Evolutionary conservation across 2,113 vertebrate genomes (phyloP).

Genomic region (Phoenicopterus ruber): DNA sequence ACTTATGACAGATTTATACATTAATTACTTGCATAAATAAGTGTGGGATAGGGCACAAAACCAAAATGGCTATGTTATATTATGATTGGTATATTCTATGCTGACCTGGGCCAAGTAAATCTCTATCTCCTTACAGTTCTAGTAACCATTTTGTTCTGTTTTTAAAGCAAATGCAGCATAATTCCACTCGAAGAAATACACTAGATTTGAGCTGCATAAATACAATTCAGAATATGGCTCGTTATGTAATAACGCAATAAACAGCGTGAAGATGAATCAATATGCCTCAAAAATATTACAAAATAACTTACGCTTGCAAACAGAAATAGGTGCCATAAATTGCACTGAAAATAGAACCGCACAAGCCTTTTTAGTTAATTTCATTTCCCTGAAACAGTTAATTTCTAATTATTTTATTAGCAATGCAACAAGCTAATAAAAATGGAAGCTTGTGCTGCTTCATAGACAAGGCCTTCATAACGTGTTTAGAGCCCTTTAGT

Average conservation of each 20-base stretch:
- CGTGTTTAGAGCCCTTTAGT: neutral
- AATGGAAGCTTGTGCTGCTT: neutral
- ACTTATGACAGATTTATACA: neutral
- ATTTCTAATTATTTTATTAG: slow-evolving; percentile 53
- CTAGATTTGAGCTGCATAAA: neutral
- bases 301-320: neutral
- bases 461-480: neutral
- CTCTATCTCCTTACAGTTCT: neutral
- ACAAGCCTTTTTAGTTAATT: neutral
- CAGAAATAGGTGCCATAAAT: neutral
- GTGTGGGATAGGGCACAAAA: neutral
- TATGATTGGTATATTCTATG: neutral
- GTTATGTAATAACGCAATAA: neutral
- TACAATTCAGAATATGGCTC: neutral
- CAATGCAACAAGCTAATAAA: slow-evolving; percentile 23
- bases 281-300: neutral
- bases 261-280: neutral
- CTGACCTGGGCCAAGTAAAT: neutral
- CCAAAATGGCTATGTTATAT: neutral
- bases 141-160: neutral
- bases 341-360: neutral
- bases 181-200: neutral
- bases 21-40: neutral
- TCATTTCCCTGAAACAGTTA: neutral
- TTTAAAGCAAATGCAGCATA: neutral